phyloP scores from a whole-genome alignment of 2,888 invertebrate genomes.

The Parnassius glacialis region DNA sequence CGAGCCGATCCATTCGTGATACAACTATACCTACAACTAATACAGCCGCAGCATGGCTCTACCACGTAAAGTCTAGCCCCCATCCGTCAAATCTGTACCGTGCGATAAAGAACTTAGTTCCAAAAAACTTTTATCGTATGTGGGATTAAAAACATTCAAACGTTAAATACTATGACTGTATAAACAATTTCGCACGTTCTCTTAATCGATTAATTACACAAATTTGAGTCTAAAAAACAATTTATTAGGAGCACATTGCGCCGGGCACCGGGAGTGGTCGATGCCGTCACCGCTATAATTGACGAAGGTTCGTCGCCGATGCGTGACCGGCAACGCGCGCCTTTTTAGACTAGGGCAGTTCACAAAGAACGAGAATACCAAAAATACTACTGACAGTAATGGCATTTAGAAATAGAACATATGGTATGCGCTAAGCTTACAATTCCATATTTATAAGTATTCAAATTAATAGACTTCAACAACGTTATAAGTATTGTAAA shows the following conservation, averaged over 20 bases:
- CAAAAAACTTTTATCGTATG: background rate
- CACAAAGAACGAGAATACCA: background rate
- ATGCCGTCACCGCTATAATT: slow-evolving; percentile 76
- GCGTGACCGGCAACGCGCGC: slow-evolving; percentile 40
- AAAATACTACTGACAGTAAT: background rate
- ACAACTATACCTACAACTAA: no score
- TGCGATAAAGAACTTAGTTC: no score
- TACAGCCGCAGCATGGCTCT: no score
- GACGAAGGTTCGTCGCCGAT: slow-evolving; percentile 61
- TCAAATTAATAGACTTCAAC: no score
- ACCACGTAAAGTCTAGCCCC: no score
- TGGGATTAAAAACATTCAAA: background rate
- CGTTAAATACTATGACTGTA: background rate
- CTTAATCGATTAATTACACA: background rate
- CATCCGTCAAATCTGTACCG: no score
- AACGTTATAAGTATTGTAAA: no score
- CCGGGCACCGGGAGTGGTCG: slow-evolving; percentile 48
- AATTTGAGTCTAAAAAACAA: background rate
- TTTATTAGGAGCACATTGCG: slow-evolving; percentile 33
- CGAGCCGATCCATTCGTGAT: no score
- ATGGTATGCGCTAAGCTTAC: no score
- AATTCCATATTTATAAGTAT: no score
- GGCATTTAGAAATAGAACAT: no score
- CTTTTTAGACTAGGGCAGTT: slow-evolving; percentile 5
- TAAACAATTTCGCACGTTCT: slow-evolving; percentile 1